Base-by-base conservation (phyloP, 2,888 invertebrate genomes). In the Automeris io region DNA sequence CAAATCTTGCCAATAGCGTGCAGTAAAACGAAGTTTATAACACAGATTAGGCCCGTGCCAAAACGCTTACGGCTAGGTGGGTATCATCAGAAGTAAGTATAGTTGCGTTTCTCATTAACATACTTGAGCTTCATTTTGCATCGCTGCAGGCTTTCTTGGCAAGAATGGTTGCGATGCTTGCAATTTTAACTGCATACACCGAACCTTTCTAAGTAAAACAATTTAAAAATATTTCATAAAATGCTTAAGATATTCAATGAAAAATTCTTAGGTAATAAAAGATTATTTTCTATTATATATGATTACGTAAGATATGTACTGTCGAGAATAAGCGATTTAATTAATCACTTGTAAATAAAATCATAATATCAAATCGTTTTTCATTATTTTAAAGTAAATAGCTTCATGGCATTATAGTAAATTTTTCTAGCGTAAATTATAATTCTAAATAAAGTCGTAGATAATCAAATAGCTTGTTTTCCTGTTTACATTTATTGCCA, bases 41-140 rank as follows among this genome's bases (percentile, higher is more conserved):
- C 42, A 48, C 54, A 47, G 51, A 57, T 60, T 53, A 51, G 57
- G 46, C 62, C 52, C 67, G 64, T 67, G 66, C 60, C 55, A 49
- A 55, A 55, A 47, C 44, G 58, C 58, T 51, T 36, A 35, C 39
- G 59, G 59, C 49, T 18, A 40, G 54, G 38, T 46, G n/a, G 29
- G 16, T 5, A 46, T 43, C 45, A 57, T 60, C 63, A 36, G 29
- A 26, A 13, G 18, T 35, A 40, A 21, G 29, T 29, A 40, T 35
- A 23, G 23, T 18, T 8, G 18, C 21, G 25, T 26, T 26, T 11
- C 12, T 19, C 22, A 38, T 39, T 39, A 39, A 35, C 39, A 39
- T 39, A 34, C 26, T 22, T 39, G 13, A 16, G 29, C 22, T 34
- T 23, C 18, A 34, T 35, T n/a, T 32, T n/a, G 21, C 22, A 16